These are phyloP conservation scores for Heliconius melpomene DNA, from an alignment of 1,140 invertebrate species.

Conservation along the genomic window DNA sequence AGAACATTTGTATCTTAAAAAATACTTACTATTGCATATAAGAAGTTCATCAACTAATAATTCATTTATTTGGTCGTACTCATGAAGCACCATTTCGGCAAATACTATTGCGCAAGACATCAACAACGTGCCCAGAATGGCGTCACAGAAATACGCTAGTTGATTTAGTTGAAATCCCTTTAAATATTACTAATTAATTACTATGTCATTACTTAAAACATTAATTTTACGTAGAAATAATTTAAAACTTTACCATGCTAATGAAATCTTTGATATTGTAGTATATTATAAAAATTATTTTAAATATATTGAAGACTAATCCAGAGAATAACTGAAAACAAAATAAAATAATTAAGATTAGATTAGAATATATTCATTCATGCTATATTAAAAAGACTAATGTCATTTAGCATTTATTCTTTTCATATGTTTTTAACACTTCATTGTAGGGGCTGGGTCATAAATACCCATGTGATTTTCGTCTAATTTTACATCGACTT, in stretches of 20 bases:
- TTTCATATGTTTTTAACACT: no score
- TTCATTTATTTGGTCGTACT: slow-evolving; percentile 11
- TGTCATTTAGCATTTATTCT: no score
- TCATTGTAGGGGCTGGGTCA: no score
- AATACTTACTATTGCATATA: neutral
- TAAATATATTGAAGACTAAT: neutral
- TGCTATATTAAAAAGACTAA: neutral
- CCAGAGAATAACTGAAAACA: slow-evolving; percentile 1
- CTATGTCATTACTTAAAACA: neutral
- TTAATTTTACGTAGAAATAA: neutral
- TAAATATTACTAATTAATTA: neutral
- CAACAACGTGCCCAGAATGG: neutral
- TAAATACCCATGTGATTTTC: no score
- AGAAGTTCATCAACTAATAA: slow-evolving; percentile 10
- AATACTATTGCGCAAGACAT: neutral
- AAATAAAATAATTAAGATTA: neutral
- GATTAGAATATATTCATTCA: neutral
- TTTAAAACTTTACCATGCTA: neutral
- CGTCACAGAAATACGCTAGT: neutral
- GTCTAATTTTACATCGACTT: no score
- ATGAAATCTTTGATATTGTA: neutral
- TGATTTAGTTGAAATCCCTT: slow-evolving; percentile 14
- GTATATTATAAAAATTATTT: slow-evolving; percentile 6
- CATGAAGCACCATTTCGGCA: neutral
- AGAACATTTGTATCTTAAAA: no score